Evolutionary conservation across 2,113 vertebrate species (phyloP).

Genomic region (Gymnobelideus leadbeateri): DNA sequence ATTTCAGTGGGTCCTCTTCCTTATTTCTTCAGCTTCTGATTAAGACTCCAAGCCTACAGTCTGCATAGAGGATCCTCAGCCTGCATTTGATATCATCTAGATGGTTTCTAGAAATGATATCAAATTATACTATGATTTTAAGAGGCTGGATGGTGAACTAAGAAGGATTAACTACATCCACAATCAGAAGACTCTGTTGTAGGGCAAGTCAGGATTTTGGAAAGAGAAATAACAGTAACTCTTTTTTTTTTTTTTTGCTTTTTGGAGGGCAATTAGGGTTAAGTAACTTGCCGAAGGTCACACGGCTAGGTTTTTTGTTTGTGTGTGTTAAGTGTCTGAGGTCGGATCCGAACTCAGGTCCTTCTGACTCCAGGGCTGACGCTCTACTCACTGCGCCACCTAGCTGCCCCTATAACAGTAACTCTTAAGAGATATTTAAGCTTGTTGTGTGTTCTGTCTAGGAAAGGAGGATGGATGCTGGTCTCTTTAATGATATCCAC

Average conservation of each 20-base stretch:
- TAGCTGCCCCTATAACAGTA: too few species aligned
- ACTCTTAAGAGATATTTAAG: background rate
- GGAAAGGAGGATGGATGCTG: background rate
- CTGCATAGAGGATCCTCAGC: constrained; percentile 17
- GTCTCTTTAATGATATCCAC: background rate
- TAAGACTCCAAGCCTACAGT: background rate
- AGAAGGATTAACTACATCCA: background rate
- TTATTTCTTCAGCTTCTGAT: constrained; percentile 1
- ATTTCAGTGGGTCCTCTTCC: background rate
- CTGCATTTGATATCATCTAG: constrained; percentile 36
- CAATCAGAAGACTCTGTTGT: background rate
- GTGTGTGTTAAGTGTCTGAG: too few species aligned
- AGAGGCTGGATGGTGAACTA: background rate
- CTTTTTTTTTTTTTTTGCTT: too few species aligned
- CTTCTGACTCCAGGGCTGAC: too few species aligned
- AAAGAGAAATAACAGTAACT: background rate
- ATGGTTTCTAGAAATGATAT: constrained; percentile 33
- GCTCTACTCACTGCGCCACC: too few species aligned
- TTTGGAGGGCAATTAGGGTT: too few species aligned
- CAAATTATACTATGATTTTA: background rate
- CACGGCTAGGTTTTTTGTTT: too few species aligned
- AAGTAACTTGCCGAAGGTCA: too few species aligned
- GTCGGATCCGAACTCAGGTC: too few species aligned
- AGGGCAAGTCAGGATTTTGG: background rate
- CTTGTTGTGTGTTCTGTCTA: background rate